Evolutionary conservation across 2,797 vertebrate genomes (phyloP).

Genomic region (Propithecus deckenii): DNA sequence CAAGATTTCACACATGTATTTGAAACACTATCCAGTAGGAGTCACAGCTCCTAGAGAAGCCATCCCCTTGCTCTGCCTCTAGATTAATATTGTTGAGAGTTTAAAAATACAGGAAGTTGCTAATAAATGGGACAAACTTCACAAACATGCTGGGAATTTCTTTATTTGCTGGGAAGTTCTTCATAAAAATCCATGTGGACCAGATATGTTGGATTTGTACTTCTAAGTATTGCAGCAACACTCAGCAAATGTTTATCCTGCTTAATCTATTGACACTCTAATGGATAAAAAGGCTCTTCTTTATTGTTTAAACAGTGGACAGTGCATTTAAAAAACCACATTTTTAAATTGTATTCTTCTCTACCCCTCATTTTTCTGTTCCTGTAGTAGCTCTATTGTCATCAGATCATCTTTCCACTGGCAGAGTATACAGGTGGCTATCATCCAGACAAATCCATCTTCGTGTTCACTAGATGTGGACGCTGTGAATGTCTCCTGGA

Average conservation of each 20-base stretch:
- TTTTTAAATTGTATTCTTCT: not conserved
- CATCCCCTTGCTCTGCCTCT: not conserved
- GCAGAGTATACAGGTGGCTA: not conserved
- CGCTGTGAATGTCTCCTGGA: too few relatives aligned
- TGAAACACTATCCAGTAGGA: not conserved
- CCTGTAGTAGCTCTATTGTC: not conserved
- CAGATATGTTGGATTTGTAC: not conserved
- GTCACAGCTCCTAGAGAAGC: not conserved
- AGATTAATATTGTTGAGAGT: not conserved
- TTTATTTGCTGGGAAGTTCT: not conserved
- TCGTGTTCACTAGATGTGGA: not conserved
- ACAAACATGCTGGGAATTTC: not conserved
- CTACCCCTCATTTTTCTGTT: not conserved
- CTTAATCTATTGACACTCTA: not conserved
- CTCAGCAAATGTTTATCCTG: not conserved
- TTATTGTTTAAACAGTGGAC: not conserved
- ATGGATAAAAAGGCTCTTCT: not conserved
- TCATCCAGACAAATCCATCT: not conserved
- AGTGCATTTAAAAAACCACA: not conserved
- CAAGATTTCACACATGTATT: rapidly evolving
- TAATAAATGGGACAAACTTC: not conserved
- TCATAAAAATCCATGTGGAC: not conserved
- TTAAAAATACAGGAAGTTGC: not conserved
- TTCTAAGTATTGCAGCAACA: slow-evolving; percentile 17
- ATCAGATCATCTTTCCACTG: not conserved